Evolutionary conservation across 2,113 vertebrate species (phyloP).

Genomic region (Coreoperca whiteheadi): DNA sequence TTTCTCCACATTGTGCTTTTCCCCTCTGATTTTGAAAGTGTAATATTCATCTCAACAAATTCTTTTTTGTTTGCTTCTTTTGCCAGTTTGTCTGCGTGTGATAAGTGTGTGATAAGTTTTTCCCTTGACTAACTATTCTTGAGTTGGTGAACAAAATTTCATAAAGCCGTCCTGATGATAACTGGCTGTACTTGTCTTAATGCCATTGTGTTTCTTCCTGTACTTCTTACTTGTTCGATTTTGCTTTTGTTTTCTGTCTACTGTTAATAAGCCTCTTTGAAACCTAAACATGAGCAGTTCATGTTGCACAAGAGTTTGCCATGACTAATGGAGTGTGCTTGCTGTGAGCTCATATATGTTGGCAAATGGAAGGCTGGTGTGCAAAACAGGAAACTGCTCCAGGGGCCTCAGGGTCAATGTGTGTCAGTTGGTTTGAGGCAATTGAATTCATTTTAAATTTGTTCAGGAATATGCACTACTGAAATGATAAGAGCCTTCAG

Average conservation of each 20-base stretch:
- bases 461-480: neutral
- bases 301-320: neutral
- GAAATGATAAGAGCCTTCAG: neutral
- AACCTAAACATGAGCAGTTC: neutral
- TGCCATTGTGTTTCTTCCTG: neutral
- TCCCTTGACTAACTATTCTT: neutral
- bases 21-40: neutral
- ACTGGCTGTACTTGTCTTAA: neutral
- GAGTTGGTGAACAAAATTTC: too few species aligned
- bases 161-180: neutral
- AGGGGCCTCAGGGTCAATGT: neutral
- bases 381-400: neutral
- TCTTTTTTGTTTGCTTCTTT: too few species aligned
- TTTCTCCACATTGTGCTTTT: neutral
- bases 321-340: neutral
- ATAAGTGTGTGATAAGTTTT: too few species aligned
- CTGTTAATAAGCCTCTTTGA: neutral
- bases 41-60: too few species aligned
- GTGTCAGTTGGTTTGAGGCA: neutral
- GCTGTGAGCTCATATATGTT: neutral
- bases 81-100: neutral
- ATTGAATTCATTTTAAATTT: neutral
- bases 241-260: neutral
- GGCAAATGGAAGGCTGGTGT: neutral
- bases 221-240: neutral